Base-by-base conservation (phyloP, 2,888 invertebrate species). In the Oconnorella tubifera region DNA sequence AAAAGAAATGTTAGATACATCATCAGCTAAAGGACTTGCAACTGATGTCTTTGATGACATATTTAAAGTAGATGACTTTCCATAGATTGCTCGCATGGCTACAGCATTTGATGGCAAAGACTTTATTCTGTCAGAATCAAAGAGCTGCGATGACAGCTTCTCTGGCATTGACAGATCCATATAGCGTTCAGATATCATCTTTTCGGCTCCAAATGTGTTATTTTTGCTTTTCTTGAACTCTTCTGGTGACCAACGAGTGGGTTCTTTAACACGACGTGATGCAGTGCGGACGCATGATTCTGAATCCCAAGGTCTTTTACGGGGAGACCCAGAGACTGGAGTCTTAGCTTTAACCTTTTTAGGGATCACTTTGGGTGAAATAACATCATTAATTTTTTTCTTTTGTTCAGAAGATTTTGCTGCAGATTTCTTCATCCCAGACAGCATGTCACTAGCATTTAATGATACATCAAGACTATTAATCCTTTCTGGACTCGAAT, bases 1-100 rank as follows among this genome's bases (percentile, higher is more conserved):
- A 19, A n/a, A n/a, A n/a, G n/a, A n/a, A n/a, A n/a, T n/a, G n/a
- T n/a, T n/a, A n/a, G n/a, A n/a, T n/a, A n/a, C n/a, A n/a, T n/a
- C n/a, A n/a, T n/a, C n/a, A n/a, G n/a, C n/a, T n/a, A 40, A 40
- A 40, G 10, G 6, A 14, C 19, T 40, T 14, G 40, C 40, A 40
- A 14, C 40, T 14, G 40, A 40, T 19, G 10, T 40, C 40, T 19
- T 40, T 40, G 19, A 40, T 14, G 6, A 14, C 40, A 40, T 6
- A n/a, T n/a, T n/a, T n/a, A n/a, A n/a, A n/a, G n/a, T n/a, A n/a
- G n/a, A n/a, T n/a, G n/a, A n/a, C n/a, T 76, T 77, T 19, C 78
- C 78, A 69, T 75, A 77, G 59, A 79, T 77, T 25, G 79, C 79
- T 66, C 78, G 65, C 23, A 74, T 63, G 25, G 73, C 76, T 3